Evolutionary conservation across 92 coral and sea anemone genomes (phyloP).

Genomic region (Montipora capitata): DNA sequence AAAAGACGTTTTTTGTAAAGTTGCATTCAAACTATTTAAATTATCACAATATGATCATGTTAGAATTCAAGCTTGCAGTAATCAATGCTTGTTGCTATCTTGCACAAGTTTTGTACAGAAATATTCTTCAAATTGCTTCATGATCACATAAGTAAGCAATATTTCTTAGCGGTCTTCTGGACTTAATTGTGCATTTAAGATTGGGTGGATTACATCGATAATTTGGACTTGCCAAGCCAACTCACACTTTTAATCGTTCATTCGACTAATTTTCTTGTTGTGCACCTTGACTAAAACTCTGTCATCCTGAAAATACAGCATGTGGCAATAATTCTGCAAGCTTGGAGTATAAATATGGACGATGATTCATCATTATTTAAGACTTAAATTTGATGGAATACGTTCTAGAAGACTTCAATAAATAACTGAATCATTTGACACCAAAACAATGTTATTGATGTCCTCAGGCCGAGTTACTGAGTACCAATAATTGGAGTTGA

Average conservation of each 20-base stretch:
- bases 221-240: no score
- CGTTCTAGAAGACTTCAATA: neutral
- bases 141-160: no score
- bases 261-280: no score
- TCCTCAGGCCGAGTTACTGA: neutral
- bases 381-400: conserved; percentile 38
- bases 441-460: neutral
- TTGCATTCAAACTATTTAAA: conserved; percentile 33
- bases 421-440: conserved; percentile 24
- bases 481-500: no score
- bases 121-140: no score
- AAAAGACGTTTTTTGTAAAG: conserved; percentile 6
- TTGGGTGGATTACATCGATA: no score
- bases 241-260: no score
- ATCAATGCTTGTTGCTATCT: neutral
- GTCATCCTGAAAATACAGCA: neutral
- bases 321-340: conserved; percentile 10
- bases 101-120: neutral
- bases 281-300: neutral
- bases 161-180: no score
- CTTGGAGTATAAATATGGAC: conserved; percentile 25
- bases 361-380: conserved; percentile 37
- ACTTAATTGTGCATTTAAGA: no score
- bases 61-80: neutral
- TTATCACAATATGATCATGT: neutral